phyloP scores from a whole-genome alignment of 1,140 invertebrate genomes.

The Pseudomyrmex sp. region DNA sequence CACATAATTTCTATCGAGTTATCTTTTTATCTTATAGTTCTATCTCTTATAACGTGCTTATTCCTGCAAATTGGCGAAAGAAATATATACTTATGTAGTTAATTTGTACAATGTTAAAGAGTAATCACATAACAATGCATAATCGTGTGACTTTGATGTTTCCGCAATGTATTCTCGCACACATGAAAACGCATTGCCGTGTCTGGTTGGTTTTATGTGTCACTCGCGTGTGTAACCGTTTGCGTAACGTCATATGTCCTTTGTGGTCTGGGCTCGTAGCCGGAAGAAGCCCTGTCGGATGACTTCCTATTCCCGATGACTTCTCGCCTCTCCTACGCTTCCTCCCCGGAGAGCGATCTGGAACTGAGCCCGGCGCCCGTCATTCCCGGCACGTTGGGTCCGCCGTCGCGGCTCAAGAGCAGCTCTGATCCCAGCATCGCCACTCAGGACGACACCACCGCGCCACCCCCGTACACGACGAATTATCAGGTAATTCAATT shows the following conservation, averaged over 20 bases:
- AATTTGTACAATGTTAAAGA: too few species aligned
- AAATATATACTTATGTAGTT: too few species aligned
- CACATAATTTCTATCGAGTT: too few species aligned
- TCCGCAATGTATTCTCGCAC: neutral
- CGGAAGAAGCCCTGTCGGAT: slow-evolving; percentile 94
- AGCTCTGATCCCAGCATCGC: slow-evolving; percentile 95
- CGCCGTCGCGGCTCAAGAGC: slow-evolving; percentile 91
- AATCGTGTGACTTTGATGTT: too few species aligned
- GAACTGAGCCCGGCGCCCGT: slow-evolving; percentile 93
- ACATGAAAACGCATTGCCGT: slow-evolving; percentile 8
- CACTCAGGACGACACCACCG: slow-evolving; percentile 88
- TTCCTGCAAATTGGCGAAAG: too few species aligned
- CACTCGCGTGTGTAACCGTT: slow-evolving; percentile 64
- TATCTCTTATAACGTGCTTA: too few species aligned
- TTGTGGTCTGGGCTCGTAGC: slow-evolving; percentile 86
- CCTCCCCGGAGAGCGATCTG: slow-evolving; percentile 97
- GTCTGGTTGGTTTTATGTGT: slow-evolving; percentile 33
- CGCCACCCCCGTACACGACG: slow-evolving; percentile 85
- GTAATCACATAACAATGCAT: too few species aligned
- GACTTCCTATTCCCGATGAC: slow-evolving; percentile 99
- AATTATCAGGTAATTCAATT: slow-evolving; percentile 84
- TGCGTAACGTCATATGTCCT: slow-evolving; percentile 79
- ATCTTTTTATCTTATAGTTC: too few species aligned
- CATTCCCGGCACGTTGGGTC: slow-evolving; percentile 85
- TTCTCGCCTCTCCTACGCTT: slow-evolving; percentile 97